Percentiles rank a stretch among this genome's conserved stretches.
Evolutionary conservation across 2,888 invertebrate species (phyloP).

Genomic region (Erebia epiphron): DNA sequence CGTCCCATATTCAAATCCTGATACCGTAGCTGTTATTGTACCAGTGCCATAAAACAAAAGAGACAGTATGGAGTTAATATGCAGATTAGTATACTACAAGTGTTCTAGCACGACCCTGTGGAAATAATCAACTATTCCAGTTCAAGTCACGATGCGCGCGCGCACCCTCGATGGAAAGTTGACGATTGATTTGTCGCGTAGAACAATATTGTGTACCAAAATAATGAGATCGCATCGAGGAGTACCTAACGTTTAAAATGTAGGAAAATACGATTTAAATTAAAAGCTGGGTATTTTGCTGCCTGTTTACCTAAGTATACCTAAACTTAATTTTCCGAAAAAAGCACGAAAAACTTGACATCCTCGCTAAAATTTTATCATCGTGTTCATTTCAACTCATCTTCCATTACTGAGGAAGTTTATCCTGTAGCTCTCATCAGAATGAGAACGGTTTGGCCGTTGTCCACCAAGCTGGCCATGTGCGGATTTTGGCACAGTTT

Average conservation of each 20-base stretch:
- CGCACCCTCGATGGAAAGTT: conserved; percentile 50
- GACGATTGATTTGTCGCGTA: conserved; percentile 34
- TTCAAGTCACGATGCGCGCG: conserved; percentile 68
- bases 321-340: no score
- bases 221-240: conserved; percentile 5
- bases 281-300: neutral
- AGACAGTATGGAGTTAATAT: conserved; percentile 57
- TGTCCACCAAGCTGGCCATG: no score
- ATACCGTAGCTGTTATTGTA: conserved; percentile 13
- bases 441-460: no score
- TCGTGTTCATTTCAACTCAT: no score
- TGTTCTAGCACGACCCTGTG: conserved; percentile 46
- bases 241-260: neutral
- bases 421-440: no score
- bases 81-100: conserved; percentile 63
- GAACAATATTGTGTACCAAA: conserved; percentile 15
- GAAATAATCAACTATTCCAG: conserved; percentile 66
- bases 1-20: conserved; percentile 24
- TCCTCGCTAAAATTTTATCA: no score
- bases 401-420: no score
- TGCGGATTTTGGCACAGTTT: no score
- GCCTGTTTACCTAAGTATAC: no score
- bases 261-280: neutral
- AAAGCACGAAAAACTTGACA: no score
- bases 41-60: conserved; percentile 30